Evolutionary conservation across 2,888 invertebrate genomes (phyloP).

Genomic region (Dendrolimus pini): DNA sequence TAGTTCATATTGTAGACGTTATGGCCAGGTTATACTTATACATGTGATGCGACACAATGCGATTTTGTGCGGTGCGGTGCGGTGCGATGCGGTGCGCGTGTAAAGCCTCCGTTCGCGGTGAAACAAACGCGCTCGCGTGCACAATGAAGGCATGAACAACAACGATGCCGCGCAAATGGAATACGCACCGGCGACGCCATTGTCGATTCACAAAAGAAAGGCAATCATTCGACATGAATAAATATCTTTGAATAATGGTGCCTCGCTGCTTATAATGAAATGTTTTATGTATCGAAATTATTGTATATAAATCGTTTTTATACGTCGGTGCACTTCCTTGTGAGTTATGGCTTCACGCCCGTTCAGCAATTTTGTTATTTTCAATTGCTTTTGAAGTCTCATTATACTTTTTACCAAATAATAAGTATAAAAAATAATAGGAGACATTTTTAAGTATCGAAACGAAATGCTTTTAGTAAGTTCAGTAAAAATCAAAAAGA

Average conservation of each 20-base stretch:
- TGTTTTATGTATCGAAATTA: slow-evolving; percentile 71
- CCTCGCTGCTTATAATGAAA: slow-evolving; percentile 66
- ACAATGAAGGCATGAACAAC: slow-evolving; percentile 50
- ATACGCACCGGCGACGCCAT: slow-evolving; percentile 59
- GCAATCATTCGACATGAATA: slow-evolving; percentile 76
- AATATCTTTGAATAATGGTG: slow-evolving; percentile 73
- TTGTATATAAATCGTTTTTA: slow-evolving; percentile 59
- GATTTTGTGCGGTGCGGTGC: slow-evolving; percentile 17
- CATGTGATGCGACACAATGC: slow-evolving; percentile 11
- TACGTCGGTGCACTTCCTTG: slow-evolving; percentile 41
- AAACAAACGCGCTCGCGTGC: slow-evolving; percentile 62
- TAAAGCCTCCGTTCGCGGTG: slow-evolving; percentile 44
- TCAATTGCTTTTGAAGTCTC: not conserved
- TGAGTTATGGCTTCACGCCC: slow-evolving; percentile 20
- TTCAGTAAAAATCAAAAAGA: too few relatives aligned
- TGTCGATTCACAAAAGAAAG: slow-evolving; percentile 73
- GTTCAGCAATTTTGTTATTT: slow-evolving; percentile 20
- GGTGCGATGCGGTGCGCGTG: slow-evolving; percentile 24
- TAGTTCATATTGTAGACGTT: too few relatives aligned
- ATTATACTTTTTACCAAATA: too few relatives aligned
- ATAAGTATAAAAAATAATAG: too few relatives aligned
- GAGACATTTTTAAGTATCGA: too few relatives aligned
- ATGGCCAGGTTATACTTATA: too few relatives aligned
- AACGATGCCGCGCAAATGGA: slow-evolving; percentile 60
- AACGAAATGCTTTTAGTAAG: too few relatives aligned